Percentiles rank a stretch among this genome's conserved stretches.
Conservation (phyloP, 2,797 vertebrate species). For the Ispidina lecontei region DNA sequence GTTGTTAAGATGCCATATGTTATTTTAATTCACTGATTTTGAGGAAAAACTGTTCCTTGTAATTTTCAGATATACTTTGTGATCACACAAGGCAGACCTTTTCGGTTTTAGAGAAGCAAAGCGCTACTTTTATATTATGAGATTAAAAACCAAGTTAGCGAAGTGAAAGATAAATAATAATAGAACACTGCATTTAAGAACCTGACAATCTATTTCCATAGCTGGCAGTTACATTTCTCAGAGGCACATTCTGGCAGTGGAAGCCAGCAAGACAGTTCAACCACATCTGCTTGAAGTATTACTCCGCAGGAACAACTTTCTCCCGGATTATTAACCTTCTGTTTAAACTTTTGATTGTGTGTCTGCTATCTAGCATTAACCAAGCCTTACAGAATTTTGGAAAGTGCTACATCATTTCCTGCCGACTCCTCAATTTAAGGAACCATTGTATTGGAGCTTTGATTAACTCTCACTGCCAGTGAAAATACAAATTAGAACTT, state of each 20-base stretch:
- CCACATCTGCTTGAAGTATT: background rate
- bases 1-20: accelerated
- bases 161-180: background rate
- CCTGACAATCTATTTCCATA: background rate
- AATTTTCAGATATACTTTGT: background rate
- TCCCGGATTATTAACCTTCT: background rate
- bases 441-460: background rate
- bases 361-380: background rate
- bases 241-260: background rate
- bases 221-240: background rate
- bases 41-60: background rate
- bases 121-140: background rate
- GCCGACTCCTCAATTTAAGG: background rate
- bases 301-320: background rate
- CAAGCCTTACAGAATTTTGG: background rate
- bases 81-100: background rate
- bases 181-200: background rate
- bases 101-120: background rate
- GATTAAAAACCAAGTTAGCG: background rate
- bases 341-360: background rate
- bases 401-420: background rate
- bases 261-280: background rate
- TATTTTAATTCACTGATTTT: background rate
- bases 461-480: background rate
- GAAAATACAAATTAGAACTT: background rate